Evolutionary conservation across 2,797 vertebrate genomes (phyloP), one percentile per base, ranked within the genome.

Genomic region (Potorous gilbertii): DNA sequence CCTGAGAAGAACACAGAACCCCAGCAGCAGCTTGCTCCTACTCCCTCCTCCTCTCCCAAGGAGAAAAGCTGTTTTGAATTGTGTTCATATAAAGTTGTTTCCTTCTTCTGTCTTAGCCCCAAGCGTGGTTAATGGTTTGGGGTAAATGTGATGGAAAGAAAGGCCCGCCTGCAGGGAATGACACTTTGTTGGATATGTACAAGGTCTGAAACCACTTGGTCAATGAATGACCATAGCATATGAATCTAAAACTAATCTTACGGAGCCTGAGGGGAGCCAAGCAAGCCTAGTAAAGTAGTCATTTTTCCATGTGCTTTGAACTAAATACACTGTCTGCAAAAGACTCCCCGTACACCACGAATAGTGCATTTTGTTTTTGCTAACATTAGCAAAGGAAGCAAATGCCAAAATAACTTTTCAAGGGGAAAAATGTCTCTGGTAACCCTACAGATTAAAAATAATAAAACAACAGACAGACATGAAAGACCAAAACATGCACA

Each of bases 161-260:
- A 97, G 93, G 55, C 93, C 97, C 96, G 98, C 98, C 98, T 98
- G 95, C 94, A 97, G 98, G 97, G 98, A 98, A 98, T 96, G 98
- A 97, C 96, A 95, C 97, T 98, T 98, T 97, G 97, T 96, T 98
- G 97, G 96, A 92, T 97, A 96, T 95, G 97, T 97, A 97, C 97
- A 98, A 98, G 97, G 94, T 97, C 96, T 98, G 96, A 98, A 98
- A 97, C 96, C 97, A 96, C 96, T 94, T 98, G 98, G 98, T 98
- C 98, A 98, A 97, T 97, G 98, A 98, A 98, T 98, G 98, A 97
- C 98, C 98, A 97, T 9, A 97, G 97, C 96, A 98, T 98, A 98
- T 98, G 98, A 98, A 98, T 99, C 98, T 98, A 98, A 99, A 98
- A 98, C 98, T 98, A 99, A 99, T 99, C 98, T 98, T 97, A 98